Evolutionary conservation across 2,888 invertebrate species (phyloP).

Genomic region (Priocnemis perturbator): DNA sequence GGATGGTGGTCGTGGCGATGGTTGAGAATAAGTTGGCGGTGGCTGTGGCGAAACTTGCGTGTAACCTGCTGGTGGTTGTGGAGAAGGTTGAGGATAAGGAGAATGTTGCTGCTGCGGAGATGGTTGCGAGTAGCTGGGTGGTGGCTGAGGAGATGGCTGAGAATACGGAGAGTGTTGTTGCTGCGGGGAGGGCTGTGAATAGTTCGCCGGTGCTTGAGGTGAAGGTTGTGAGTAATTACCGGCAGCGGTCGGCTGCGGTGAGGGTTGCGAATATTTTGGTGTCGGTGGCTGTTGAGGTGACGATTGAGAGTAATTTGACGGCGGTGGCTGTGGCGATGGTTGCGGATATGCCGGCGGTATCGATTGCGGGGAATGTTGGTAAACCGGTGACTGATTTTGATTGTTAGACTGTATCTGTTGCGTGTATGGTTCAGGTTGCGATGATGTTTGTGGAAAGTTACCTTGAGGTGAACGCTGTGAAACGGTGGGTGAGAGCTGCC

Average conservation of each 20-base stretch:
- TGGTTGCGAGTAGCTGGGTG: constrained; percentile 46
- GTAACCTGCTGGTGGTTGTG: constrained; percentile 47
- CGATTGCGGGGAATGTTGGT: constrained; percentile 64
- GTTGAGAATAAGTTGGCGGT: constrained; percentile 67
- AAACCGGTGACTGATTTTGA: constrained; percentile 61
- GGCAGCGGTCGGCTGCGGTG: constrained; percentile 49
- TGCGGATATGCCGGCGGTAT: constrained; percentile 69
- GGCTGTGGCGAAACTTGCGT: constrained; percentile 65
- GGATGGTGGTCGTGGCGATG: constrained; percentile 68
- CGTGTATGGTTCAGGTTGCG: constrained; percentile 42
- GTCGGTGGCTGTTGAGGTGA: constrained; percentile 56
- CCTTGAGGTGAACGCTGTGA: constrained; percentile 61
- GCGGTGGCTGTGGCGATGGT: constrained; percentile 66
- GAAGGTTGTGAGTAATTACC: constrained; percentile 61
- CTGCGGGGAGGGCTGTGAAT: constrained; percentile 71
- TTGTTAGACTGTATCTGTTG: constrained; percentile 41
- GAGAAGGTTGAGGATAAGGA: constrained; percentile 32
- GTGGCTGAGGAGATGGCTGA: constrained; percentile 57
- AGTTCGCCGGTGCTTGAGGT: constrained; percentile 75
- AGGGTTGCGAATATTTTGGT: constrained; percentile 60
- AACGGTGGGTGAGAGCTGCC: constrained; percentile 60
- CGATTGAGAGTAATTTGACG: constrained; percentile 44
- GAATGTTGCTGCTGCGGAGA: constrained; percentile 17
- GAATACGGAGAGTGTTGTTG: constrained; percentile 57
- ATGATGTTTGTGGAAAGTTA: constrained; percentile 58